phyloP scores from a whole-genome alignment of 2,888 invertebrate species.

The Mylabris sibirica region DNA sequence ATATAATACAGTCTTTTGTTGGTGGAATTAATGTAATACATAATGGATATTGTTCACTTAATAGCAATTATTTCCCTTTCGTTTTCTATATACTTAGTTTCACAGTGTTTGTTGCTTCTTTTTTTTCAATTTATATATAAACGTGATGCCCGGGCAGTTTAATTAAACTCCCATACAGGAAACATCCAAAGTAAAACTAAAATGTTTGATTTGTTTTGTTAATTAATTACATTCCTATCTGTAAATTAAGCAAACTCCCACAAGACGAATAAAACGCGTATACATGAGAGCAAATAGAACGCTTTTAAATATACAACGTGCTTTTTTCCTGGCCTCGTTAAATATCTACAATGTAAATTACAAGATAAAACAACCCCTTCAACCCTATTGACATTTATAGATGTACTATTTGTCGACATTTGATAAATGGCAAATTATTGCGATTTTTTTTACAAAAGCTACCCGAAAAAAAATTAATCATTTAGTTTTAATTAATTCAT shows the following conservation, averaged over 20 bases:
- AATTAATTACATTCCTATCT: slow-evolving; percentile 38
- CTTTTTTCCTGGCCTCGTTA: neutral
- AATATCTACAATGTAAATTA: neutral
- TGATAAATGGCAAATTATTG: too few species aligned
- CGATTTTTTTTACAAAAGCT: too few species aligned
- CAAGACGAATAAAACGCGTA: slow-evolving; percentile 36
- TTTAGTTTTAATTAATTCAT: slow-evolving; percentile 36
- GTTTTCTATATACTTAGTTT: neutral
- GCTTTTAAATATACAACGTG: neutral
- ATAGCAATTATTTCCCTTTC: neutral
- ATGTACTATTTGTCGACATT: too few species aligned
- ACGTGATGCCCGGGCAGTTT: neutral
- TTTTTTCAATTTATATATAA: neutral
- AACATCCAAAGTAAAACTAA: slow-evolving; percentile 4
- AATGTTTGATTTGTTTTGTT: slow-evolving; percentile 34
- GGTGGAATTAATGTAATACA: neutral
- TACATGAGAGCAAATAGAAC: neutral
- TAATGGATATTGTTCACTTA: neutral
- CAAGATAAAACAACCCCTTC: neutral
- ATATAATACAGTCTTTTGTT: neutral
- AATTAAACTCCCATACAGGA: neutral
- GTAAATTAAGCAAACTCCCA: slow-evolving; percentile 38
- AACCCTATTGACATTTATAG: neutral
- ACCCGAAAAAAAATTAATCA: slow-evolving; percentile 35
- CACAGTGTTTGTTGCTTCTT: neutral